Conservation (phyloP, 2,888 invertebrate genomes). For the Marronus borbonicus region DNA sequence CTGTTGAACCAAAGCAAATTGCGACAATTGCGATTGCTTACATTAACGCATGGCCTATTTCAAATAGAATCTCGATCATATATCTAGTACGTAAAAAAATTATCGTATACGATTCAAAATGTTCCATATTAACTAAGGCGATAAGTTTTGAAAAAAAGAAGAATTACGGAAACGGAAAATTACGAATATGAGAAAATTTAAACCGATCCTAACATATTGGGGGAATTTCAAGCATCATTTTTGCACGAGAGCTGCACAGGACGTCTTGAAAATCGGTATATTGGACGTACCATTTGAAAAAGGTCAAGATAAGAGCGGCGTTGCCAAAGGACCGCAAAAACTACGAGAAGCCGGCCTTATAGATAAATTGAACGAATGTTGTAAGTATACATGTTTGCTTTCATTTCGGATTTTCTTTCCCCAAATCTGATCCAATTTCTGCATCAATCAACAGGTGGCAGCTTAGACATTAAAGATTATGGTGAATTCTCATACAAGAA, state of each 20-base stretch:
- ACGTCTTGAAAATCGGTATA: slow-evolving; percentile 75
- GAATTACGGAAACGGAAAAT: no score
- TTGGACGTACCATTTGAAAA: slow-evolving; percentile 87
- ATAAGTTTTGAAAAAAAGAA: no score
- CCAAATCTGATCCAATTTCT: not conserved
- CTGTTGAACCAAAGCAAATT: no score
- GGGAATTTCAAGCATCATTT: not conserved
- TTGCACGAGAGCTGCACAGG: not conserved
- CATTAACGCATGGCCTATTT: no score
- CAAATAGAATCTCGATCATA: no score
- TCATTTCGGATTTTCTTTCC: no score
- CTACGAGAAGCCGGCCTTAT: slow-evolving; percentile 79
- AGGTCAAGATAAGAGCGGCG: slow-evolving; percentile 83
- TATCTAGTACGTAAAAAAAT: no score
- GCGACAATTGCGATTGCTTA: no score
- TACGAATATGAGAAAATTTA: not conserved
- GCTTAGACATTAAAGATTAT: slow-evolving; percentile 75
- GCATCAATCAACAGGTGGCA: slow-evolving; percentile 57
- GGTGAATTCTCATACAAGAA: slow-evolving; percentile 75
- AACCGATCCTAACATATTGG: not conserved
- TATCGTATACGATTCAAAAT: no score
- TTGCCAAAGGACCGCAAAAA: slow-evolving; percentile 79
- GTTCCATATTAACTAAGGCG: no score
- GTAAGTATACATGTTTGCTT: slow-evolving; percentile 67
- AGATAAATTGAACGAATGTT: slow-evolving; percentile 75